These are phyloP conservation scores for Borostomias antarcticus DNA, from an alignment of 2,797 vertebrate genomes.

Conservation along the genomic window DNA sequence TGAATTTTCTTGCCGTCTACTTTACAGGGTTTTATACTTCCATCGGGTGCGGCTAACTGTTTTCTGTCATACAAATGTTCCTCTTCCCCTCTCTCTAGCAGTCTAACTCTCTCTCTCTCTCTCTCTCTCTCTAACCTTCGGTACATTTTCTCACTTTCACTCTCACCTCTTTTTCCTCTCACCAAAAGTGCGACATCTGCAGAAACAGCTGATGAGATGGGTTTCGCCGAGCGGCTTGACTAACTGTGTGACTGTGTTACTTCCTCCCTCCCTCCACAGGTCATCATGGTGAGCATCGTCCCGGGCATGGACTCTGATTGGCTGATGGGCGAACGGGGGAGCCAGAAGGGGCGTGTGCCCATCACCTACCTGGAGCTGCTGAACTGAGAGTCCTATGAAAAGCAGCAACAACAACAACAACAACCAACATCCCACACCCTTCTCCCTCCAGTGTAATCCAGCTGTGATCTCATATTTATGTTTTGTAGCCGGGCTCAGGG, in stretches of 20 bases:
- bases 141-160: no score
- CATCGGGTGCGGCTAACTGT: no score
- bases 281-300: slow-evolving; percentile 93
- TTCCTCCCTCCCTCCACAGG: slow-evolving; percentile 72
- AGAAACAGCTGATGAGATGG: background rate
- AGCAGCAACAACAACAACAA: background rate
- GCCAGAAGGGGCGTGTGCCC: slow-evolving; percentile 96
- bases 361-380: slow-evolving; percentile 98
- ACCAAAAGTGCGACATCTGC: background rate
- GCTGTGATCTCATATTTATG: slow-evolving; percentile 61
- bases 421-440: no score
- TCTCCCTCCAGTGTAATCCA: slow-evolving; percentile 24
- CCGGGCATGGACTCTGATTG: slow-evolving; percentile 97
- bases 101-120: background rate
- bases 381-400: slow-evolving; percentile 76
- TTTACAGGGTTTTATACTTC: no score
- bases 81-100: background rate
- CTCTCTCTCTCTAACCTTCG: background rate
- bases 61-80: no score
- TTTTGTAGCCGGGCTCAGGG: slow-evolving; percentile 38
- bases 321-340: slow-evolving; percentile 97
- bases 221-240: background rate
- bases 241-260: slow-evolving; percentile 14
- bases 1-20: slow-evolving; percentile 6
- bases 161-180: no score